phyloP scores from a whole-genome alignment of 1,140 invertebrate species.

The Luehdorfia chinensis region DNA sequence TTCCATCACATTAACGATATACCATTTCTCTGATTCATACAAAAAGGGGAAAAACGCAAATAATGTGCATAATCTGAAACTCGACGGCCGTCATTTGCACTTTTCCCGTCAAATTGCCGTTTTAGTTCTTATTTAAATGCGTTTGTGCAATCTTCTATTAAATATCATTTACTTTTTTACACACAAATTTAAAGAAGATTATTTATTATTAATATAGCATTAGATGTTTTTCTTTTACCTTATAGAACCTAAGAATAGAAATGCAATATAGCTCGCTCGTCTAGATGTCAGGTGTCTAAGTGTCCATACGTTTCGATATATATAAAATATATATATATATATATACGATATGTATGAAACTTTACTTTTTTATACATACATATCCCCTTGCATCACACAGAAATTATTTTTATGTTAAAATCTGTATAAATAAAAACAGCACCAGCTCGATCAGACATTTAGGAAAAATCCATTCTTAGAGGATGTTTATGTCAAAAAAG shows the following conservation, averaged over 20 bases:
- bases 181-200: not conserved
- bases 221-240: too few species aligned
- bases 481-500: too few species aligned
- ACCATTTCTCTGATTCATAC: conserved; percentile 8
- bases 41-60: conserved; percentile 14
- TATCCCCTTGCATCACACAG: too few species aligned
- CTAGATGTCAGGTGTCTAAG: not conserved
- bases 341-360: too few species aligned
- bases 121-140: conserved; percentile 4
- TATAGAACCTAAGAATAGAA: too few species aligned
- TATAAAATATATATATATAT: too few species aligned
- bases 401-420: too few species aligned
- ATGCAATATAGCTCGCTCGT: not conserved
- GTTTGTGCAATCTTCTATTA: not conserved
- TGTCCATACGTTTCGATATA: not conserved
- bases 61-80: conserved; percentile 12
- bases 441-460: too few species aligned
- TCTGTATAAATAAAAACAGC: too few species aligned
- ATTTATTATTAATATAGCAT: not conserved
- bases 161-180: not conserved
- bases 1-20: conserved; percentile 7
- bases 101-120: conserved; percentile 1
- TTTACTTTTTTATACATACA: too few species aligned
- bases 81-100: conserved; percentile 2
- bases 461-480: too few species aligned